Conservation (phyloP, 2,113 vertebrate genomes). For the Pavo muticus region DNA sequence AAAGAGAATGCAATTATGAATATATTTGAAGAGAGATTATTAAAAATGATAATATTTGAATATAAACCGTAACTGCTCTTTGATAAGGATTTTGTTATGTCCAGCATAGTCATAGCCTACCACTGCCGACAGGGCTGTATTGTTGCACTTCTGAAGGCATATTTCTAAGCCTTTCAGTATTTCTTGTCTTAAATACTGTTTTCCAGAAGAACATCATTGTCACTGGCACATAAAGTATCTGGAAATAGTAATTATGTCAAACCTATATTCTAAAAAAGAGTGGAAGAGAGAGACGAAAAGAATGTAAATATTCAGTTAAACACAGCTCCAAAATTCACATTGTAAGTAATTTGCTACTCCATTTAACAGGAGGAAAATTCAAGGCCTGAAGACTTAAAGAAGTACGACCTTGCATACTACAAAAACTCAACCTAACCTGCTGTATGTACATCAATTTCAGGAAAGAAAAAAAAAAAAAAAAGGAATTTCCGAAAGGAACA, state of each 20-base stretch:
- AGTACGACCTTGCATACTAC: background rate
- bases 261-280: background rate
- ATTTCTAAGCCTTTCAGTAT: background rate
- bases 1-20: background rate
- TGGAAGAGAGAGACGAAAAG: background rate
- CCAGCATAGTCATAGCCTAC: background rate
- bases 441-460: background rate
- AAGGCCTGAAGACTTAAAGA: background rate
- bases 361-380: background rate
- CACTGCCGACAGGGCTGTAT: background rate
- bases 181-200: background rate
- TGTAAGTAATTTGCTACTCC: constrained; percentile 5
- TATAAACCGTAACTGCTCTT: background rate
- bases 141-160: fast-evolving
- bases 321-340: background rate
- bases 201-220: background rate
- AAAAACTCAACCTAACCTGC: background rate
- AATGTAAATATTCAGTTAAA: background rate
- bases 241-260: background rate
- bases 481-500: background rate
- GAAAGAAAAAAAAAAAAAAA: background rate
- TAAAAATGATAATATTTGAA: background rate
- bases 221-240: background rate
- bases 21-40: background rate
- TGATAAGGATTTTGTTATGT: background rate